A percentile compares a stretch with the other conserved stretches of the same genome.
phyloP scores from a whole-genome alignment of 2,888 invertebrate genomes.

The Panopea generosa region DNA sequence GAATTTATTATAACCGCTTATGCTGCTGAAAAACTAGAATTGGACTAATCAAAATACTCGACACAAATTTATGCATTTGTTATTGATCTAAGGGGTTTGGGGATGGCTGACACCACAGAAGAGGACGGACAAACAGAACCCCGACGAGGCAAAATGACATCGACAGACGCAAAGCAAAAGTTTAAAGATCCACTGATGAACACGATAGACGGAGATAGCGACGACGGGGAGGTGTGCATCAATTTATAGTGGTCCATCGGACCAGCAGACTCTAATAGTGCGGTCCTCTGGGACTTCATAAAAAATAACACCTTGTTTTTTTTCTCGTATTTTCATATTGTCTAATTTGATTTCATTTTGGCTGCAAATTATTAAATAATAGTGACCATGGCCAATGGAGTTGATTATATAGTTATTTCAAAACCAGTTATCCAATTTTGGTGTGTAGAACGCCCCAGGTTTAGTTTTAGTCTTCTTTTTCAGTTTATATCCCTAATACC shows the following conservation, averaged over 20 bases:
- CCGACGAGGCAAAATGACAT: constrained; percentile 50
- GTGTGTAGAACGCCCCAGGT: too few species aligned
- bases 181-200: constrained; percentile 80
- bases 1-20: background rate
- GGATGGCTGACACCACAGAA: constrained; percentile 47
- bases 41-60: constrained; percentile 9
- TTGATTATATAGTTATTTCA: too few species aligned
- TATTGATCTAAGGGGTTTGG: constrained; percentile 34
- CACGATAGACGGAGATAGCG: constrained; percentile 76
- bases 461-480: too few species aligned
- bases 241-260: background rate
- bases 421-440: too few species aligned
- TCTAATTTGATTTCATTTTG: too few species aligned
- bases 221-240: constrained; percentile 72
- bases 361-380: too few species aligned
- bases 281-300: too few species aligned
- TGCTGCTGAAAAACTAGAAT: background rate
- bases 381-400: too few species aligned
- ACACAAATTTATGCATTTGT: constrained; percentile 30
- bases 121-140: constrained; percentile 64
- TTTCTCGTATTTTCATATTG: too few species aligned
- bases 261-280: too few species aligned
- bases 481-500: too few species aligned
- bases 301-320: too few species aligned
- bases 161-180: constrained; percentile 52